Base-by-base conservation (phyloP, 2,888 invertebrate species). In the Pollenia labialis region DNA sequence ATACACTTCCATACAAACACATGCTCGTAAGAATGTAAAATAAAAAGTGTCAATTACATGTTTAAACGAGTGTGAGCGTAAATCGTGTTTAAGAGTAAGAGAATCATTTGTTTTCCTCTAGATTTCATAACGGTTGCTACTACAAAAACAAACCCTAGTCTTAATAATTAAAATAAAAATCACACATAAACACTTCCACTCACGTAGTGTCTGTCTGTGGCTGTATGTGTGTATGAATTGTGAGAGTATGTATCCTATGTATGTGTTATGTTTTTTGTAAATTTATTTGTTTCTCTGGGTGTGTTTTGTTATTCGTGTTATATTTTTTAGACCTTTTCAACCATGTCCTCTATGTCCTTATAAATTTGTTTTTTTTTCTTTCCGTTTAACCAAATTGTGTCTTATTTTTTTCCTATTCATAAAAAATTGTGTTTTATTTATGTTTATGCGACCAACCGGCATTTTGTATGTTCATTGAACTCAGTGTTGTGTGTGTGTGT, bases 401-500 rank as follows among this genome's bases (percentile, higher is more conserved):
- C 77, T 85, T 81, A 81, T 68, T 77, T 74, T 23, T 69, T 68
- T 72, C 40, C 23, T 72, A 44, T 71, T 52, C 56, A 56, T 56
- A 58, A 75, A 32, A 75, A 79, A 74, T 46, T 62, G 10, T 69
- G 48, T 62, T 72, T 56, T 81, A 16, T 71, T 71, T 76, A 72
- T 85, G 71, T 80, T 76, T 82, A 69, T 52, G 69, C 48, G 46
- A 54, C 68, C 82, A 12, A 81, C 81, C 85, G 85, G 85, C 77
- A 74, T 86, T 86, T 56, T 75, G 50, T 79, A 64, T 86, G 86
- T 86, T 83, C 86, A 86, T 80, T 86, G 86, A 86, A 86, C 86
- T 83, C 71, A 74, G 32, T 71, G 46, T 62, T 52, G 32, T 32
- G 32, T 50, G 9, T 40, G 48, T 40, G 48, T 58, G 7, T 52